A percentile compares a stretch with the other conserved stretches of the same genome.
Conservation (phyloP, 1,140 invertebrate species). For the Orchestia grillus region DNA sequence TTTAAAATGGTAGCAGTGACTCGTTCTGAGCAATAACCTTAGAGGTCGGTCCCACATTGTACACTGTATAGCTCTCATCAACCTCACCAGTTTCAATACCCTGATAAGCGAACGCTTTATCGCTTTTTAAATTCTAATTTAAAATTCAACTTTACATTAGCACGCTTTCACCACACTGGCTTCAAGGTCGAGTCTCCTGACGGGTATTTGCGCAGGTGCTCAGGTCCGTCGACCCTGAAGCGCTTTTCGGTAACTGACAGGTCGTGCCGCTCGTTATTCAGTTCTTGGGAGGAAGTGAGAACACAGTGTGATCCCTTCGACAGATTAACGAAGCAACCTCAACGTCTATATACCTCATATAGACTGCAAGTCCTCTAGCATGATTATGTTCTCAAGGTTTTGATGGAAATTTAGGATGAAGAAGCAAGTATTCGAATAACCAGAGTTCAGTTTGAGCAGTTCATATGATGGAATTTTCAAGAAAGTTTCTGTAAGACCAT, state of each 20-base stretch:
- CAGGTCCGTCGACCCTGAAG: background rate
- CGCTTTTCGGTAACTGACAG: background rate
- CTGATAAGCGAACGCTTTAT: background rate
- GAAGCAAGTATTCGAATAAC: background rate
- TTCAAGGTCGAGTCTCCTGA: background rate
- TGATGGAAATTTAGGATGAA: background rate
- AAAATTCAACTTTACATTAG: background rate
- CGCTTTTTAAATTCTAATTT: background rate
- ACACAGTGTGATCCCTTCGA: background rate
- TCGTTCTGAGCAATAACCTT: background rate
- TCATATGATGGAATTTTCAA: background rate
- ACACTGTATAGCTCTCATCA: background rate
- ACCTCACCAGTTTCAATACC: background rate
- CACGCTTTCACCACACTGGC: background rate
- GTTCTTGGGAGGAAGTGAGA: background rate
- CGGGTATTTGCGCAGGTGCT: background rate
- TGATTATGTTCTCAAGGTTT: background rate
- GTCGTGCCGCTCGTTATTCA: background rate
- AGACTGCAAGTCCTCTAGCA: background rate
- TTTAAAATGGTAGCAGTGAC: background rate
- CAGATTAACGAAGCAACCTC: background rate
- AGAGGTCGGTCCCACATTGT: background rate
- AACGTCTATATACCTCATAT: constrained; percentile 1
- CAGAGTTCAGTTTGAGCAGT: background rate
- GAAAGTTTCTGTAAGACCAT: background rate